These are phyloP conservation scores for Rhagophthalmus giganteus DNA, from an alignment of 2,888 invertebrate genomes.

Conservation along the genomic window DNA sequence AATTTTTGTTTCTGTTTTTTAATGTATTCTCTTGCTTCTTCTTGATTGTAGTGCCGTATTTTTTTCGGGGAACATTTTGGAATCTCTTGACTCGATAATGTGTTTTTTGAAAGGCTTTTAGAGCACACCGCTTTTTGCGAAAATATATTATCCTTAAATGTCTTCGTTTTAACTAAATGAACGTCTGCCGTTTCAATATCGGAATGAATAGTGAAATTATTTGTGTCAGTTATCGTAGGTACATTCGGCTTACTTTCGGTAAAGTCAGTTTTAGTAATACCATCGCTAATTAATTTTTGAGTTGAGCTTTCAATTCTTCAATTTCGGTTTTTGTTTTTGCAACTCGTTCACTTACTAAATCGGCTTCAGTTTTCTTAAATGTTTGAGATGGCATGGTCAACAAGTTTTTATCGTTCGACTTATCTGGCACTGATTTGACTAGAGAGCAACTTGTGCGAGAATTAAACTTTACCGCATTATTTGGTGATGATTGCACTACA, in stretches of 20 bases:
- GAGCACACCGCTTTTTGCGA: slow-evolving; percentile 1
- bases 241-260: slow-evolving; percentile 10
- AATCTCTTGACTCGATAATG: neutral
- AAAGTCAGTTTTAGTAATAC: slow-evolving; percentile 31
- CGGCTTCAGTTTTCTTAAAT: slow-evolving; percentile 9
- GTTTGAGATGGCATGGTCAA: neutral
- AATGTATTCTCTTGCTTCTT: slow-evolving; percentile 60
- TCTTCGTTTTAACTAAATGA: slow-evolving; percentile 9
- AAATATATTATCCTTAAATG: slow-evolving; percentile 12
- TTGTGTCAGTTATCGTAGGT: slow-evolving; percentile 3
- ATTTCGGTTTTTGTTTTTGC: slow-evolving; percentile 49
- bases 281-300: slow-evolving; percentile 47
- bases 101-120: neutral
- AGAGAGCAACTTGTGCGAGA: neutral
- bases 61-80: slow-evolving; percentile 28
- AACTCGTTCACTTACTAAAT: slow-evolving; percentile 39
- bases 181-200: slow-evolving; percentile 1
- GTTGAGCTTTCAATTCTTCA: slow-evolving; percentile 47
- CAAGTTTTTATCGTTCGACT: neutral
- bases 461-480: too few relatives aligned
- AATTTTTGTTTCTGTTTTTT: slow-evolving; percentile 60
- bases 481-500: too few relatives aligned
- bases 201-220: slow-evolving; percentile 3
- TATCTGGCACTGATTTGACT: neutral
- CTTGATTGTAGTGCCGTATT: slow-evolving; percentile 54